Conservation (phyloP, 23 tunicate genomes). For the Trididemnum nubilum region DNA sequence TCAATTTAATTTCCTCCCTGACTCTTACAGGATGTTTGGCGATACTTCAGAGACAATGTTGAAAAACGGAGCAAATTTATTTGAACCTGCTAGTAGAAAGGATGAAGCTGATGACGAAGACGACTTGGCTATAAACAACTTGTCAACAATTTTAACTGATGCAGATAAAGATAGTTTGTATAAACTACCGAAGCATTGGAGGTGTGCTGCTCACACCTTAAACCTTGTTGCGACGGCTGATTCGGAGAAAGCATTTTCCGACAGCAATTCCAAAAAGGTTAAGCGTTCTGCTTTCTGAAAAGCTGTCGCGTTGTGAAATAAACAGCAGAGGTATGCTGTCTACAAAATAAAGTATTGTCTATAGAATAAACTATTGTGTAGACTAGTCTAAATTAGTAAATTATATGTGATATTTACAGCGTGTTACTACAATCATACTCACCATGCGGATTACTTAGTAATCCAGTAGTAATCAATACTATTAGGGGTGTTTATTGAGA, state of each 20-base stretch:
- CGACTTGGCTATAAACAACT: not conserved
- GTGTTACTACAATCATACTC: no score
- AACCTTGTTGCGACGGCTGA: conserved; percentile 10
- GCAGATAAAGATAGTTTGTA: conserved; percentile 8
- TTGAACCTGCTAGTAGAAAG: conserved; percentile 18
- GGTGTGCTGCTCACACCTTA: conserved; percentile 34
- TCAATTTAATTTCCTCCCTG: conserved; percentile 6
- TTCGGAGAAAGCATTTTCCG: no score
- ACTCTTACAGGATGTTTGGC: conserved; percentile 22
- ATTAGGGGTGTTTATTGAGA: no score
- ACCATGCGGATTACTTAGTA: no score
- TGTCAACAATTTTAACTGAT: conserved; percentile 5
- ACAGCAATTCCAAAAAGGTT: conserved; percentile 8
- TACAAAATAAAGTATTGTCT: no score
- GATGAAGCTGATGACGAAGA: conserved; percentile 25
- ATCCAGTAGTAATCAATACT: no score
- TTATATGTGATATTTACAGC: no score
- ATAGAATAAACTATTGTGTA: no score
- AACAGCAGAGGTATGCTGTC: conserved; percentile 3
- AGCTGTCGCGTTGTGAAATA: no score
- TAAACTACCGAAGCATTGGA: conserved; percentile 15
- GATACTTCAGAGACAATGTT: conserved; percentile 20
- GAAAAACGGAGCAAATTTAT: not conserved
- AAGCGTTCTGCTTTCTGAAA: not conserved
- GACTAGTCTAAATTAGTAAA: no score